Evolutionary conservation across 2,113 vertebrate species (phyloP).

Genomic region (Hystrix cristata): DNA sequence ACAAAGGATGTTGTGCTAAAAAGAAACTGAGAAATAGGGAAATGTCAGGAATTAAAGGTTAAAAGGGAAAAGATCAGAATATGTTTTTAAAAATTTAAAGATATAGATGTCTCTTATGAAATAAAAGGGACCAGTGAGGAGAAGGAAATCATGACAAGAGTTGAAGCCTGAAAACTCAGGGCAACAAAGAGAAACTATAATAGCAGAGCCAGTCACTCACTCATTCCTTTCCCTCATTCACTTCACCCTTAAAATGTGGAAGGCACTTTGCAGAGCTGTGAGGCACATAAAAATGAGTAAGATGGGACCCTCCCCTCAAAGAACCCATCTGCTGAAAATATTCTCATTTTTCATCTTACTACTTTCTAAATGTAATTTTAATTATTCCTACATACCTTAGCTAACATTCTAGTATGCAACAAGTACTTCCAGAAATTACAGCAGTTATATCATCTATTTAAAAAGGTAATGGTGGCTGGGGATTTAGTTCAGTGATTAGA

Average conservation of each 20-base stretch:
- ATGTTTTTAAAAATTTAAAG: not conserved
- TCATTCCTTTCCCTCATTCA: not conserved
- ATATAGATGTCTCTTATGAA: not conserved
- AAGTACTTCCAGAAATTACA: not conserved
- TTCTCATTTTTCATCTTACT: not conserved
- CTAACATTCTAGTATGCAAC: not conserved
- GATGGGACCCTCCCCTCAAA: not conserved
- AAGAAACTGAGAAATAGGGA: constrained; percentile 61
- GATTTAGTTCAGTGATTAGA: too few species aligned
- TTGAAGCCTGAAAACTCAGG: constrained; percentile 23
- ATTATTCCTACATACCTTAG: constrained; percentile 4
- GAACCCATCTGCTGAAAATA: not conserved
- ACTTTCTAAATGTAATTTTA: constrained; percentile 51
- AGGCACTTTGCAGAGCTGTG: not conserved
- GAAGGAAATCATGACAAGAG: not conserved
- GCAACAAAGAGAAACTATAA: not conserved
- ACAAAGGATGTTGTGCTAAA: constrained; percentile 55
- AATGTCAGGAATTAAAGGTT: constrained; percentile 77
- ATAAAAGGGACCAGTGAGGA: constrained; percentile 18
- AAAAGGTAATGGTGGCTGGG: not conserved
- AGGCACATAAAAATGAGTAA: not conserved
- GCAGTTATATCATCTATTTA: not conserved
- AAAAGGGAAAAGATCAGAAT: constrained; percentile 71
- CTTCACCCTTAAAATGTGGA: not conserved
- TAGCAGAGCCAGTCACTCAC: not conserved